phyloP scores from a whole-genome alignment of 2,888 invertebrate genomes.

The Parnassius glacialis region DNA sequence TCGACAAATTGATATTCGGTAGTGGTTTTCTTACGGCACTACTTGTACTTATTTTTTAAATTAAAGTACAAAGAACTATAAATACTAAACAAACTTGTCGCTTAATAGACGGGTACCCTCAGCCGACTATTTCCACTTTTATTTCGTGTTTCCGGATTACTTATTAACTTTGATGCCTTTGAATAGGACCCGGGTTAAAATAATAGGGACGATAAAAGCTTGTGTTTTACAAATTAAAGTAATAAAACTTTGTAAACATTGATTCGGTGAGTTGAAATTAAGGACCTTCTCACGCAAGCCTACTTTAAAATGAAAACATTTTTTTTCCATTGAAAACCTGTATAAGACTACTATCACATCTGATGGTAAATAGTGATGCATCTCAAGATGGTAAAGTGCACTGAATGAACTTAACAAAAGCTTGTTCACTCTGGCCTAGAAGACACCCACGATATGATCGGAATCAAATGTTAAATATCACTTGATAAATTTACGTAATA shows the following conservation, averaged over 20 bases:
- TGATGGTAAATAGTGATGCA: no score
- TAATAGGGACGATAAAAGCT: slow-evolving; percentile 6
- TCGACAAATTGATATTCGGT: no score
- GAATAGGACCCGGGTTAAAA: slow-evolving; percentile 12
- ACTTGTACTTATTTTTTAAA: no score
- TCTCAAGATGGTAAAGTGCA: no score
- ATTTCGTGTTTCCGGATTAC: neutral
- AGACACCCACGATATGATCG: no score
- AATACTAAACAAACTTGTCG: neutral
- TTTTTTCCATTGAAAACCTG: no score
- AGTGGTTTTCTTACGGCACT: no score
- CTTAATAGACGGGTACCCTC: neutral
- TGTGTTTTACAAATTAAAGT: slow-evolving; percentile 13
- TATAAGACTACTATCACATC: no score
- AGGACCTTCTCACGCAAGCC: neutral
- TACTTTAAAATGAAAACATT: neutral
- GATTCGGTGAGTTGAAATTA: slow-evolving; percentile 5
- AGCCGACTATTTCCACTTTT: slow-evolving; percentile 1
- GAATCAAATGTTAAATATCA: no score
- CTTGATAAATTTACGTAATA: no score
- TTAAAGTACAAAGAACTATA: neutral
- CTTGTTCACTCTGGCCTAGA: no score
- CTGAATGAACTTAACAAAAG: no score
- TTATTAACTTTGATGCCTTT: slow-evolving; percentile 1
- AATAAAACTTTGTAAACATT: slow-evolving; percentile 17